Percentiles rank a stretch among this genome's conserved stretches.
Conservation (phyloP, 2,888 invertebrate species). For the Eupithecia abbreviata region DNA sequence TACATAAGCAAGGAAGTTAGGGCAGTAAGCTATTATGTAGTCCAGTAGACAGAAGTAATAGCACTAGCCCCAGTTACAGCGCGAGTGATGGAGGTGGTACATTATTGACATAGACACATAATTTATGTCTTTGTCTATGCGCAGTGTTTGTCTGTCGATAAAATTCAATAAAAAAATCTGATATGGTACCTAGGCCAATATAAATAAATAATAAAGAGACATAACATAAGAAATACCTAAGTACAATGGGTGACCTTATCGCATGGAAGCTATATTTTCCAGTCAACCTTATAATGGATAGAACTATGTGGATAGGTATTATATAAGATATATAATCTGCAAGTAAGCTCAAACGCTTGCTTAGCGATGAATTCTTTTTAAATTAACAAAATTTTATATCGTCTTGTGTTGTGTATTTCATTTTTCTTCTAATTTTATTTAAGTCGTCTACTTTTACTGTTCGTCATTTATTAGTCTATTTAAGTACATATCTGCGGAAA, state of each 20-base stretch:
- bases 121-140: not conserved
- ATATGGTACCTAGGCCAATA: not conserved
- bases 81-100: not conserved
- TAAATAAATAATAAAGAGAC: not conserved
- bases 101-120: not conserved
- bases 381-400: too few species aligned
- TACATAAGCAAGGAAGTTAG: slow-evolving; percentile 38
- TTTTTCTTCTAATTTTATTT: too few species aligned
- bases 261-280: not conserved
- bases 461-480: too few species aligned
- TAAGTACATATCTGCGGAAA: too few species aligned
- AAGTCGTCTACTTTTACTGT: too few species aligned
- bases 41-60: slow-evolving; percentile 9
- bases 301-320: not conserved
- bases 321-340: too few species aligned
- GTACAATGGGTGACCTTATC: not conserved
- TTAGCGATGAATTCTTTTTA: too few species aligned
- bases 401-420: too few species aligned
- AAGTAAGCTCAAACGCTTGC: too few species aligned
- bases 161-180: not conserved
- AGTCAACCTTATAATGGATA: not conserved
- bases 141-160: not conserved
- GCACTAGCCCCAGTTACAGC: not conserved
- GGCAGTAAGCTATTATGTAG: slow-evolving; percentile 28
- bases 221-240: not conserved